A percentile compares a stretch with the other conserved stretches of the same genome.
phyloP scores from a whole-genome alignment of 2,797 vertebrate species.

The Novumbra hubbsi region DNA sequence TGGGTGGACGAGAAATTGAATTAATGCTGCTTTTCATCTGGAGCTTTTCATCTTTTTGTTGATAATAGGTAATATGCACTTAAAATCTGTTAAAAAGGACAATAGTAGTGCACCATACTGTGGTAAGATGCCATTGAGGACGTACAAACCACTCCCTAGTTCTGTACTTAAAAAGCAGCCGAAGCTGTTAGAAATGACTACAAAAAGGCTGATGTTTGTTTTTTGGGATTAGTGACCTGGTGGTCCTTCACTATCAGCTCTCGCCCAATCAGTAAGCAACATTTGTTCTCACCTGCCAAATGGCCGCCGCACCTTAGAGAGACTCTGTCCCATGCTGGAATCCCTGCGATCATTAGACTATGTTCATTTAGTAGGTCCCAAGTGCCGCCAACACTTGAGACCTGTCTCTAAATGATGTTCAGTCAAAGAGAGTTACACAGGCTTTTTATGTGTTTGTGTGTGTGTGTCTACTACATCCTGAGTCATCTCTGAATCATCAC shows the following conservation, averaged over 20 bases:
- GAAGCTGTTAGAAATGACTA: too few species aligned
- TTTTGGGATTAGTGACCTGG: neutral
- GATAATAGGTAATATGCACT: neutral
- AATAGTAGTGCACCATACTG: neutral
- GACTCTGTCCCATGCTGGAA: neutral
- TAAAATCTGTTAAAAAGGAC: neutral
- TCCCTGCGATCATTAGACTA: neutral
- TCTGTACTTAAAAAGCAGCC: neutral
- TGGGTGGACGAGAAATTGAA: neutral
- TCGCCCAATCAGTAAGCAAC: constrained; percentile 6
- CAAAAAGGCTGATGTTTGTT: too few species aligned
- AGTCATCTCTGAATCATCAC: constrained; percentile 37
- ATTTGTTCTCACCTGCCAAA: constrained; percentile 13
- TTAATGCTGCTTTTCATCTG: neutral
- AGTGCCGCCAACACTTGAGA: neutral
- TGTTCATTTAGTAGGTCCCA: neutral
- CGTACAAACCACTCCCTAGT: neutral
- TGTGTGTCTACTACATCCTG: constrained; percentile 13
- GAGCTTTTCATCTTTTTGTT: neutral
- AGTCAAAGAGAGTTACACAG: neutral
- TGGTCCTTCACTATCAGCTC: neutral
- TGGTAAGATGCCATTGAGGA: neutral
- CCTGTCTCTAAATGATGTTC: constrained; percentile 13
- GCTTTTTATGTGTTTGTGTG: neutral
- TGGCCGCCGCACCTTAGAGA: neutral